These are phyloP conservation scores for Drosophila repleta DNA, from an alignment of 1,140 invertebrate species.

Conservation along the genomic window DNA sequence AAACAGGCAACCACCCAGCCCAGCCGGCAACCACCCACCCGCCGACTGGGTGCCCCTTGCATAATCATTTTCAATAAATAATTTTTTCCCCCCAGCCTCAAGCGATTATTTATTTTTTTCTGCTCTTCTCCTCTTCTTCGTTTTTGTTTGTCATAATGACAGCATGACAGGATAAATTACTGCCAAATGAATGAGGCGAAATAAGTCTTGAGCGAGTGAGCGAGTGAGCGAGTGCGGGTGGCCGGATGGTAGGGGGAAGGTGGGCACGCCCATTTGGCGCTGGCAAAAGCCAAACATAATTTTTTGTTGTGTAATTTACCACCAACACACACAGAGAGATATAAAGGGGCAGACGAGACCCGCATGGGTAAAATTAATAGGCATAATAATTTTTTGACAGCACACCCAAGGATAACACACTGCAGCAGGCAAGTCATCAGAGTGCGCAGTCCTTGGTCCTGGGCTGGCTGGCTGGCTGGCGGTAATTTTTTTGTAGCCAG, in stretches of 20 bases:
- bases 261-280: conserved; percentile 68
- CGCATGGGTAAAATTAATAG: conserved; percentile 83
- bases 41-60: conserved; percentile 39
- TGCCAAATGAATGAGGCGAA: conserved; percentile 81
- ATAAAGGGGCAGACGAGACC: conserved; percentile 49
- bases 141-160: conserved; percentile 79
- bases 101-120: conserved; percentile 56
- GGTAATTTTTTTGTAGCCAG: conserved; percentile 47
- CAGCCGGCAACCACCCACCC: neutral
- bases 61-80: conserved; percentile 82
- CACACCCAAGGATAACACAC: conserved; percentile 82
- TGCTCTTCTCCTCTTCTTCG: no score
- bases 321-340: conserved; percentile 46
- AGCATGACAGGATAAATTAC: conserved; percentile 84
- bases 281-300: conserved; percentile 80
- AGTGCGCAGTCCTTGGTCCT: conserved; percentile 47
- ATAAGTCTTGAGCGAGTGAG: conserved; percentile 71
- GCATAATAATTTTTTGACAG: conserved; percentile 84
- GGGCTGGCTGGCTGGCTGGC: conserved; percentile 1
- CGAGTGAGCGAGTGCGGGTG: neutral
- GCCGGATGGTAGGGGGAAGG: neutral
- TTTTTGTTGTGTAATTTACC: conserved; percentile 81
- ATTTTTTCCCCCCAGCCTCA: conserved; percentile 58
- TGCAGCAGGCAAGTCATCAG: conserved; percentile 66
- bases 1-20: conserved; percentile 32